Percentiles rank a stretch among this genome's conserved stretches.
These are phyloP conservation scores for Pseudochromis fuscus DNA, from an alignment of 2,797 vertebrate genomes.

Conservation along the genomic window DNA sequence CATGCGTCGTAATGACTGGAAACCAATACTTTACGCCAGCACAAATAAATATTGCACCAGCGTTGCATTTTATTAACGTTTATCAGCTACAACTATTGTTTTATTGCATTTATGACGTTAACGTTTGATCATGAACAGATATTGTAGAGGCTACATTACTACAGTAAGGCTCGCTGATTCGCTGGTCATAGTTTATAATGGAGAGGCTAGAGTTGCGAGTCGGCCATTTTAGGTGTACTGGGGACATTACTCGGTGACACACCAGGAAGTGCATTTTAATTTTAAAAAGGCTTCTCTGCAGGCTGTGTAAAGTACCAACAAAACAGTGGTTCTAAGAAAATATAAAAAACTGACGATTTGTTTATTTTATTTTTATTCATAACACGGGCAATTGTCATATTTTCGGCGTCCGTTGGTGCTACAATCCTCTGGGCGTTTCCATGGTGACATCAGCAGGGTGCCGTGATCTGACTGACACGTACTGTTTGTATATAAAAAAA, in stretches of 20 bases:
- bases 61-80: too few species aligned
- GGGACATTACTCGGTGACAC: slow-evolving; percentile 44
- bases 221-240: slow-evolving; percentile 81
- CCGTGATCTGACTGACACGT: slow-evolving; percentile 72
- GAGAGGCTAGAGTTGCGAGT: background rate
- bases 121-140: too few species aligned
- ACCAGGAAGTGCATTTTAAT: slow-evolving; percentile 44
- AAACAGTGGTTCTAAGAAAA: too few species aligned
- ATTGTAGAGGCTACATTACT: too few species aligned
- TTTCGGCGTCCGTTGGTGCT: background rate
- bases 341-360: accelerated
- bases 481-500: slow-evolving; percentile 50
- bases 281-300: background rate
- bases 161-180: background rate
- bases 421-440: slow-evolving; percentile 73
- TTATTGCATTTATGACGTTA: too few species aligned
- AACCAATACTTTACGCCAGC: too few species aligned
- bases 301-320: accelerated
- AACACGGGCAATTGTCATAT: background rate
- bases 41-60: too few species aligned
- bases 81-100: too few species aligned
- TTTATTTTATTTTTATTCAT: background rate
- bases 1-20: background rate
- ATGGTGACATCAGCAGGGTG: slow-evolving; percentile 68
- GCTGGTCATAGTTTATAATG: background rate